Conservation (phyloP, 2,113 vertebrate species). For the Miniopterus natalensis region DNA sequence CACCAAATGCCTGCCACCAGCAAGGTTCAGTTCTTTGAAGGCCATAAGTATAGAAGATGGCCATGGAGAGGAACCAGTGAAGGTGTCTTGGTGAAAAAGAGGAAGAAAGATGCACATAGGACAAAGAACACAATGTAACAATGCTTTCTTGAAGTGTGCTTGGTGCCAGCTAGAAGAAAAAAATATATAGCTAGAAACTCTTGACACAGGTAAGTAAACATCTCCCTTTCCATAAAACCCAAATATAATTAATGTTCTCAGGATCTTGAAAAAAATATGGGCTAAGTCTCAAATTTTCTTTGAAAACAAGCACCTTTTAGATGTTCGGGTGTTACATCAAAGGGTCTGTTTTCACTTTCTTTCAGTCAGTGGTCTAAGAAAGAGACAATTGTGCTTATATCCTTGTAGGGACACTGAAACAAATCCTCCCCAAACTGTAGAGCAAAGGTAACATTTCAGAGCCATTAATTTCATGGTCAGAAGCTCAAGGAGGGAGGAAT, state of each 20-base stretch:
- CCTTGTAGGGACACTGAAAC: constrained; percentile 10
- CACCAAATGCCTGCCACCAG: not conserved
- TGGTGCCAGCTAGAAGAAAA: not conserved
- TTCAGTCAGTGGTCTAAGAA: constrained; percentile 37
- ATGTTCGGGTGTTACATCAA: not conserved
- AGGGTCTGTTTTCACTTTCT: not conserved
- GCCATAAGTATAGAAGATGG: not conserved
- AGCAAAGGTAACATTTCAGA: constrained; percentile 45
- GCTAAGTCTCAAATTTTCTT: not conserved
- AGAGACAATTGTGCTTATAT: not conserved
- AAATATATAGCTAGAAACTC: not conserved
- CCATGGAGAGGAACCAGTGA: not conserved
- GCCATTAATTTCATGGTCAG: not conserved
- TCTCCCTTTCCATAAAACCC: not conserved
- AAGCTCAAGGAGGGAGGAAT: not conserved
- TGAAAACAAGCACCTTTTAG: constrained; percentile 12
- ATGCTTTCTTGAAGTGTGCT: not conserved
- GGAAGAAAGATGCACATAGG: not conserved
- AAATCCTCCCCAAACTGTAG: not conserved
- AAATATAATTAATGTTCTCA: not conserved
- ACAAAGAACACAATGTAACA: not conserved
- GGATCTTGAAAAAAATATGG: not conserved
- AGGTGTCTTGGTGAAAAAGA: not conserved
- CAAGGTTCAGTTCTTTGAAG: not conserved
- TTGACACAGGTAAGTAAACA: not conserved